Evolutionary conservation across 2,888 invertebrate genomes (phyloP).

Genomic region (Drosophila greeni): DNA sequence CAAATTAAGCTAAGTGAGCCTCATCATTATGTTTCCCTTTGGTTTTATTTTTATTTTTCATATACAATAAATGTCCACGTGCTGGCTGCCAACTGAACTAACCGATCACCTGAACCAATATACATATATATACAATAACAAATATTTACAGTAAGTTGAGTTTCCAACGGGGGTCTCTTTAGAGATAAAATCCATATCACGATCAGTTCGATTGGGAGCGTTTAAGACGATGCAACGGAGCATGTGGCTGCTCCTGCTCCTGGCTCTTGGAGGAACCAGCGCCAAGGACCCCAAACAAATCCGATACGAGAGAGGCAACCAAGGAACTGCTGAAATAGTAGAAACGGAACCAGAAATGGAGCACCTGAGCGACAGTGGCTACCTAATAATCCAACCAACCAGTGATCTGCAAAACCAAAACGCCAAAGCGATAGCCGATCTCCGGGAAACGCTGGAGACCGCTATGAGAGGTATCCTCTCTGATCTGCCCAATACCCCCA

Average conservation of each 20-base stretch:
- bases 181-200: background rate
- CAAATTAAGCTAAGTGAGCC: no score
- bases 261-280: background rate
- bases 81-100: background rate
- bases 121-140: conserved; percentile 2
- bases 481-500: background rate
- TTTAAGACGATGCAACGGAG: conserved; percentile 1
- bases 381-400: background rate
- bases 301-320: background rate
- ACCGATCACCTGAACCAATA: conserved; percentile 17
- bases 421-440: background rate
- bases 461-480: background rate
- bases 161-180: no score
- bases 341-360: background rate
- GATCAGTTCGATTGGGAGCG: background rate
- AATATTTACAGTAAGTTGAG: conserved; percentile 4
- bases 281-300: conserved; percentile 1
- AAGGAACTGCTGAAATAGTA: background rate
- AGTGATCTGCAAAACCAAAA: conserved; percentile 3
- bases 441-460: background rate
- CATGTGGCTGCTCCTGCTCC: conserved; percentile 1
- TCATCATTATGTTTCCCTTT: no score
- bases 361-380: conserved; percentile 1
- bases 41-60: no score
- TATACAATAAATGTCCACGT: background rate